Conservation (phyloP, 2,888 invertebrate genomes). For the Proisotoma minuta region DNA sequence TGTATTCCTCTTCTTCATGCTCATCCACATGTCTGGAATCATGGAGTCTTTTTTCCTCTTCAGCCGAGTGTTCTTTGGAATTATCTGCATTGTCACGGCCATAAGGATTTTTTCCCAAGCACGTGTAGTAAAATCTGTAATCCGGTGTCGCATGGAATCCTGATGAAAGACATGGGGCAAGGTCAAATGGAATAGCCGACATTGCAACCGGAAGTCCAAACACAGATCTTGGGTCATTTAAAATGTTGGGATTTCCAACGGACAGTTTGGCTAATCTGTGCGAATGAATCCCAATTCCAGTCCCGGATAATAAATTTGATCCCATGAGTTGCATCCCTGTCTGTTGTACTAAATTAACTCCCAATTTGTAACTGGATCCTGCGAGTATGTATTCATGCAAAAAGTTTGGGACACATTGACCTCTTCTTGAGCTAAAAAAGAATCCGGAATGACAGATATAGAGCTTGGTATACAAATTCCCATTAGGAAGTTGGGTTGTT, state of each 20-base stretch:
- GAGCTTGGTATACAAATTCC: slow-evolving; percentile 22
- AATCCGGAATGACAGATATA: slow-evolving; percentile 45
- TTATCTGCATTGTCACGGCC: slow-evolving; percentile 21
- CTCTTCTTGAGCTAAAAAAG: slow-evolving; percentile 34
- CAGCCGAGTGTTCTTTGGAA: slow-evolving; percentile 28
- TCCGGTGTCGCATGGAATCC: slow-evolving; percentile 39
- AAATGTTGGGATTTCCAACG: slow-evolving; percentile 13
- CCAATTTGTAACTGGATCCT: slow-evolving; percentile 37
- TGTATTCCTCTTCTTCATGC: slow-evolving; percentile 29
- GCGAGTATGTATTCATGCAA: slow-evolving; percentile 38
- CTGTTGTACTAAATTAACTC: slow-evolving; percentile 30
- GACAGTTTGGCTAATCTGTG: slow-evolving; percentile 20
- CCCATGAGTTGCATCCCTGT: slow-evolving; percentile 20
- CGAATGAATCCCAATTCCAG: slow-evolving; percentile 12
- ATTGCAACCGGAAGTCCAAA: slow-evolving; percentile 24
- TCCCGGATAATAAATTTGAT: slow-evolving; percentile 15
- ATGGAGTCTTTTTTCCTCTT: not conserved
- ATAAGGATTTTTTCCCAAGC: slow-evolving; percentile 17
- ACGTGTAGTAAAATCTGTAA: slow-evolving; percentile 39
- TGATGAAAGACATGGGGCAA: slow-evolving; percentile 26
- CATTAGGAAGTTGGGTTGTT: slow-evolving; percentile 1
- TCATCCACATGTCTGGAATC: slow-evolving; percentile 13
- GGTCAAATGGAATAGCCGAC: slow-evolving; percentile 16
- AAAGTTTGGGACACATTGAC: slow-evolving; percentile 38
- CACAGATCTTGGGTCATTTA: slow-evolving; percentile 19